phyloP scores from a whole-genome alignment of 2,888 invertebrate genomes.

The Serrognathus titanus region DNA sequence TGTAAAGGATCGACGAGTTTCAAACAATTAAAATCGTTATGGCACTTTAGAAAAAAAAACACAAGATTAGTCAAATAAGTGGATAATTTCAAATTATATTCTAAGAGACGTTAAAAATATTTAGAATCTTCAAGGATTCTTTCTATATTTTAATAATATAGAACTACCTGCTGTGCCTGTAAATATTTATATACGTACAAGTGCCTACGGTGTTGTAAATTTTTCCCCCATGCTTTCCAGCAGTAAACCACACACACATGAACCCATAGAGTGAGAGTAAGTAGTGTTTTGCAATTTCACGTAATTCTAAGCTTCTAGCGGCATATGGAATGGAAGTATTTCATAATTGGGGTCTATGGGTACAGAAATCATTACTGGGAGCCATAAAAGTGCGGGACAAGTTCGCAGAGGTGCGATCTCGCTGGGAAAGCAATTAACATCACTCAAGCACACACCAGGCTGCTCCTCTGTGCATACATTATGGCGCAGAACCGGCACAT shows the following conservation, averaged over 20 bases:
- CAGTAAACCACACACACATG: neutral
- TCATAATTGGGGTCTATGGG: conserved; percentile 8
- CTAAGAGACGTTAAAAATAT: too few species aligned
- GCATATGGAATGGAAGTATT: neutral
- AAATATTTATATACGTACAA: too few species aligned
- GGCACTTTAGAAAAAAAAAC: too few species aligned
- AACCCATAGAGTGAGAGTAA: neutral
- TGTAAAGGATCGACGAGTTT: too few species aligned
- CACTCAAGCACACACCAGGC: conserved; percentile 41
- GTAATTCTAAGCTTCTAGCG: neutral
- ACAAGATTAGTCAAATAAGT: too few species aligned
- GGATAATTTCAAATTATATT: too few species aligned
- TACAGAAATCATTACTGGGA: conserved; percentile 28
- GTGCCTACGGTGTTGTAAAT: too few species aligned
- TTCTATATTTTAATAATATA: too few species aligned
- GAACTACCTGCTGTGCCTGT: too few species aligned
- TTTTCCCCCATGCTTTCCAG: neutral
- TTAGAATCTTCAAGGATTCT: too few species aligned
- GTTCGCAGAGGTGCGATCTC: conserved; percentile 35
- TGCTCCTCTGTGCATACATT: conserved; percentile 37
- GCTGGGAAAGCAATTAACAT: conserved; percentile 43
- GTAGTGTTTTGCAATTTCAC: neutral
- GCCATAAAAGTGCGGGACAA: conserved; percentile 33
- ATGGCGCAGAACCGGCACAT: conserved; percentile 26
- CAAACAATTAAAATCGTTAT: too few species aligned